Percentiles rank a stretch among this genome's conserved stretches.
phyloP scores from a whole-genome alignment of 2,797 vertebrate species.

The Halcyon badia region DNA sequence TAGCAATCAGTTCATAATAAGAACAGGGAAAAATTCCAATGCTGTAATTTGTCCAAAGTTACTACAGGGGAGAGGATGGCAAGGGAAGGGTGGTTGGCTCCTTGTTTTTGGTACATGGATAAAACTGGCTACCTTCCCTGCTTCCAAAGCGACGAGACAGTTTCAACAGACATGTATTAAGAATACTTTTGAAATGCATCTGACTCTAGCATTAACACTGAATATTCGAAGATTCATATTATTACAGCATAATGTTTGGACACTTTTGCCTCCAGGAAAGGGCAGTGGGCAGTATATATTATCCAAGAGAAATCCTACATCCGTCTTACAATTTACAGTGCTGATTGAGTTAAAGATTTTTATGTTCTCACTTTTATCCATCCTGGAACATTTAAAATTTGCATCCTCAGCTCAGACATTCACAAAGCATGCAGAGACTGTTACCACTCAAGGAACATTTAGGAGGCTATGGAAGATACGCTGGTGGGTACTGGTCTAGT shows the following conservation, averaged over 20 bases:
- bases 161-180: neutral
- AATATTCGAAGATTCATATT: constrained; percentile 62
- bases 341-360: neutral
- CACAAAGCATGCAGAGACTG: constrained; percentile 57
- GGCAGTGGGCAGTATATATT: neutral
- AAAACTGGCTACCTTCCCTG: constrained; percentile 53
- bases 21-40: constrained; percentile 40
- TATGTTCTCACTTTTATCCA: neutral
- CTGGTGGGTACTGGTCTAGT: neutral
- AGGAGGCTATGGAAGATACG: constrained; percentile 2
- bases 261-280: constrained; percentile 15
- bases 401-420: constrained; percentile 43
- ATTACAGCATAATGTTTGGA: constrained; percentile 1
- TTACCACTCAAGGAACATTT: constrained; percentile 25
- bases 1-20: constrained; percentile 55
- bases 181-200: constrained; percentile 54
- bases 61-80: constrained; percentile 5
- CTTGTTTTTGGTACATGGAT: neutral
- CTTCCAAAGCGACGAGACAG: constrained; percentile 68
- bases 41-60: neutral
- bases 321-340: constrained; percentile 9
- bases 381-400: neutral
- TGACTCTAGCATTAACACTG: constrained; percentile 52
- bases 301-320: constrained; percentile 24
- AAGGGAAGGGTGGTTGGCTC: neutral